Evolutionary conservation across 1,140 invertebrate species (phyloP).

Genomic region (Cyrtorhinus lividipennis): DNA sequence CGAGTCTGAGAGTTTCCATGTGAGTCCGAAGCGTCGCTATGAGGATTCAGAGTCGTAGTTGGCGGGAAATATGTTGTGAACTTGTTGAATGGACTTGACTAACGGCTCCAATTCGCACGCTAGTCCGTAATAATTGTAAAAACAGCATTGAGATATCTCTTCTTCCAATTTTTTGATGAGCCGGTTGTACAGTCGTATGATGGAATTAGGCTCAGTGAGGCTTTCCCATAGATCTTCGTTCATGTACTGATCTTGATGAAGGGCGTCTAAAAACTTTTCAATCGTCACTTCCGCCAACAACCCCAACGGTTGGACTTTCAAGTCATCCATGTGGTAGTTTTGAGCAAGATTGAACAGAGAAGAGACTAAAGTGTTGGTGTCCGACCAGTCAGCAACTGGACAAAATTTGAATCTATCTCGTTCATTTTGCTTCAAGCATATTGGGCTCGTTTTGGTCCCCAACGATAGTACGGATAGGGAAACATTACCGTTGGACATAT

Average conservation of each 20-base stretch:
- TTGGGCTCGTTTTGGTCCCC: neutral
- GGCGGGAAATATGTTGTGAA: neutral
- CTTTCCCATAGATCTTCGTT: slow-evolving; percentile 1
- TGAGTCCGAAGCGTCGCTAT: neutral
- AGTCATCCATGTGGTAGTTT: slow-evolving; percentile 2
- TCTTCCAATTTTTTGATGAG: slow-evolving; percentile 14
- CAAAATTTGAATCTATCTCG: neutral
- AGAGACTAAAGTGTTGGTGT: neutral
- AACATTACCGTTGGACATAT: neutral
- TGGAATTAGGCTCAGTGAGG: slow-evolving; percentile 12
- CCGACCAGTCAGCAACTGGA: neutral
- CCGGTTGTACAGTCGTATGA: slow-evolving; percentile 16
- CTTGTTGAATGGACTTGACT: neutral
- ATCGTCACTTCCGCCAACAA: slow-evolving; percentile 1
- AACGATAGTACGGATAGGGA: slow-evolving; percentile 16
- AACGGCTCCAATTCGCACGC: slow-evolving; percentile 15
- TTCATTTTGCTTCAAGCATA: neutral
- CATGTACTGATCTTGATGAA: slow-evolving; percentile 16
- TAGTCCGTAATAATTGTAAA: slow-evolving; percentile 13
- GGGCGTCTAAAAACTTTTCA: slow-evolving; percentile 18
- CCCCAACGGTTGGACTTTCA: slow-evolving; percentile 14
- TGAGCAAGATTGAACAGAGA: slow-evolving; percentile 2
- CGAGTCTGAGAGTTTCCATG: neutral
- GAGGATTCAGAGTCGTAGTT: neutral
- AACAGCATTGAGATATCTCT: slow-evolving; percentile 6